Percentiles rank a stretch among this genome's conserved stretches.
Conservation (phyloP, 2,888 invertebrate genomes). For the Phyllotreta cruciferae region DNA sequence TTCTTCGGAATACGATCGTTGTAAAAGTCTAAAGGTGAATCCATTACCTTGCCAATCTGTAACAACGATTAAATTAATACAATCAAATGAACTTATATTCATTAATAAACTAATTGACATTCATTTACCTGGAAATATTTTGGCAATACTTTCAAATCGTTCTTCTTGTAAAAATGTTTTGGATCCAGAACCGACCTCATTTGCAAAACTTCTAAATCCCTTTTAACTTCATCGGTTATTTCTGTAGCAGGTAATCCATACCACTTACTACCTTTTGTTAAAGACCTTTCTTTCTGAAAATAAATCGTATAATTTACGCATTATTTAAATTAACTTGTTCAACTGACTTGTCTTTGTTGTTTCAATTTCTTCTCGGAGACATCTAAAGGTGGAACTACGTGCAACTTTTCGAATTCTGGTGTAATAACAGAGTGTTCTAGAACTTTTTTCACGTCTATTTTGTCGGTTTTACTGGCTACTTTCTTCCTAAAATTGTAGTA, state of each 20-base stretch:
- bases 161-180: constrained; percentile 94
- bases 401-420: constrained; percentile 72
- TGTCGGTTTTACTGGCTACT: constrained; percentile 36
- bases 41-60: constrained; percentile 81
- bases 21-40: constrained; percentile 87
- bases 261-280: constrained; percentile 88
- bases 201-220: constrained; percentile 87
- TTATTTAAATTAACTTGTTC: background rate
- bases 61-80: constrained; percentile 37
- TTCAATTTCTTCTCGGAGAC: constrained; percentile 66
- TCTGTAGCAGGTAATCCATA: constrained; percentile 89
- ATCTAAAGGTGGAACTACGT: constrained; percentile 67
- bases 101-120: constrained; percentile 10
- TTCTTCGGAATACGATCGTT: constrained; percentile 83
- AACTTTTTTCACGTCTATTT: constrained; percentile 63
- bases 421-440: constrained; percentile 69
- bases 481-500: constrained; percentile 55
- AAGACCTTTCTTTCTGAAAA: constrained; percentile 72
- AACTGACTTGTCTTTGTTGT: constrained; percentile 64
- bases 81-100: too few relatives aligned
- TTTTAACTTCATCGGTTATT: constrained; percentile 85
- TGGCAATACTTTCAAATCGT: constrained; percentile 83
- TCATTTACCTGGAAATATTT: constrained; percentile 88
- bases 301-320: constrained; percentile 3
- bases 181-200: constrained; percentile 93